Conservation (phyloP, 2,113 vertebrate genomes). For the Pterocles orientalis region DNA sequence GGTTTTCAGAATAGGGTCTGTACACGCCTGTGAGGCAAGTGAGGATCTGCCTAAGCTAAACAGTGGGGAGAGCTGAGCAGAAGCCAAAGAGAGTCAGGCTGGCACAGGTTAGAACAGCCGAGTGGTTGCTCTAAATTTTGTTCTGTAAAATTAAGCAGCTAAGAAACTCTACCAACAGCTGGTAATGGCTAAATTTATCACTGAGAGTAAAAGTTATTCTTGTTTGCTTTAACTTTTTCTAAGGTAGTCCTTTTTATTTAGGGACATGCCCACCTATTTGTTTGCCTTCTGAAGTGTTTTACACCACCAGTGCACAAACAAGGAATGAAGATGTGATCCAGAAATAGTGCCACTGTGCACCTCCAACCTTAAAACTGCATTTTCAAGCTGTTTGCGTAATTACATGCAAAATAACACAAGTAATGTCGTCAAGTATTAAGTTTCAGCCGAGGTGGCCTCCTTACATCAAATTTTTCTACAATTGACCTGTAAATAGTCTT, state of each 20-base stretch:
- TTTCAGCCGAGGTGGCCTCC: neutral
- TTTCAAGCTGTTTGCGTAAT: neutral
- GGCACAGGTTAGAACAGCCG: neutral
- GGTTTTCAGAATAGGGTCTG: neutral
- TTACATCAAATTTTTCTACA: neutral
- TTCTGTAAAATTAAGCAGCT: neutral
- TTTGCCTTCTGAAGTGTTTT: neutral
- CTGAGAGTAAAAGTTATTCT: neutral
- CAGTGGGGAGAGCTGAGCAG: neutral
- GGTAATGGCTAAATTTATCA: neutral
- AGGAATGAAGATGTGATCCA: neutral
- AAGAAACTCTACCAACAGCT: neutral
- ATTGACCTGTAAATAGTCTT: neutral
- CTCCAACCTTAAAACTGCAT: neutral
- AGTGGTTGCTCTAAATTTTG: neutral
- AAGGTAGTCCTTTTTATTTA: neutral
- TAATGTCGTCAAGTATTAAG: neutral
- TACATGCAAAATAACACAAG: neutral
- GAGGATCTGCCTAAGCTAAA: neutral
- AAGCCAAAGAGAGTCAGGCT: neutral
- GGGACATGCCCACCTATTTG: neutral
- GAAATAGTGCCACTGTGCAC: neutral
- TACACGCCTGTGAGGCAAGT: neutral
- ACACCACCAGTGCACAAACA: neutral
- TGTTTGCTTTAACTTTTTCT: neutral